Percentiles rank a stretch among this genome's conserved stretches.
phyloP scores from a whole-genome alignment of 2,113 vertebrate species.

The Salminus brasiliensis region DNA sequence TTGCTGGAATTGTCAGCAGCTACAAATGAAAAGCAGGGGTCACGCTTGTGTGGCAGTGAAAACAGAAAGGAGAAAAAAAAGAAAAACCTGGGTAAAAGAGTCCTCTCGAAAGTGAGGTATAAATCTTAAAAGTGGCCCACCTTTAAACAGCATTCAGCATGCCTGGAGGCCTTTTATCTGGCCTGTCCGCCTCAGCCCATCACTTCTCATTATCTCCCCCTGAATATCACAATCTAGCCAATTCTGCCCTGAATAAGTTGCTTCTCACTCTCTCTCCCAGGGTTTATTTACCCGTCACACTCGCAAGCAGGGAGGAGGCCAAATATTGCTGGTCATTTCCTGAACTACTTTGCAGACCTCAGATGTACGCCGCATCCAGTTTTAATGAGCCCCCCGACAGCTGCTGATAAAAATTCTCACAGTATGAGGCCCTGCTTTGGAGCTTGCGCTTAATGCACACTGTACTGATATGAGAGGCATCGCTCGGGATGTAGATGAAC shows the following conservation, averaged over 20 bases:
- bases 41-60: constrained; percentile 60
- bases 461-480: not conserved
- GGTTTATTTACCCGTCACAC: constrained; percentile 59
- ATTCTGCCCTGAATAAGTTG: constrained; percentile 59
- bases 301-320: constrained; percentile 21
- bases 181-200: constrained; percentile 63
- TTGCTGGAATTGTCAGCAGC: constrained; percentile 65
- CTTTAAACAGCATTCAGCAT: constrained; percentile 67
- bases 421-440: constrained; percentile 15
- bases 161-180: constrained; percentile 71
- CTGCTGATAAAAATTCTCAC: constrained; percentile 27
- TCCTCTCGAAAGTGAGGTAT: constrained; percentile 43
- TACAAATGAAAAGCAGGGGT: constrained; percentile 68
- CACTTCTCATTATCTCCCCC: constrained; percentile 74
- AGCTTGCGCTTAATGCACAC: not conserved
- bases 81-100: constrained; percentile 57
- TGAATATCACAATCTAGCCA: constrained; percentile 71
- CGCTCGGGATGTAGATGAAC: constrained; percentile 8
- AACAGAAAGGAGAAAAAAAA: constrained; percentile 64
- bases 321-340: constrained; percentile 48
- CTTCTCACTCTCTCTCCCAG: constrained; percentile 55
- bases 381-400: constrained; percentile 43
- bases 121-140: constrained; percentile 62
- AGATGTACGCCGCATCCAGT: constrained; percentile 41
- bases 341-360: constrained; percentile 51